Base-by-base conservation (phyloP, 2,797 vertebrate species). In the Etheostoma nigrum region DNA sequence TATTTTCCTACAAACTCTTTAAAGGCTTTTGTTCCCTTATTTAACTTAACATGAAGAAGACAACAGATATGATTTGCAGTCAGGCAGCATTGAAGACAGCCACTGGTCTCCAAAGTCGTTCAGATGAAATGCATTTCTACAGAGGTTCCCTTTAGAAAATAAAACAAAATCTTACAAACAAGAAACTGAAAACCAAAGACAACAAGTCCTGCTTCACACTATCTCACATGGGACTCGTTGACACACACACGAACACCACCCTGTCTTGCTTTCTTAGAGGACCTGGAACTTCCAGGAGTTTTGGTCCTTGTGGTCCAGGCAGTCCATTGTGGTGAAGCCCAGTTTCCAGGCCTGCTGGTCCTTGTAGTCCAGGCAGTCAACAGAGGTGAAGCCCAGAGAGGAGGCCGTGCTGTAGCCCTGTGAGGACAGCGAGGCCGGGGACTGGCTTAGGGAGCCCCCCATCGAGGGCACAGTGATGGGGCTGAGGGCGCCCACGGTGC, bases 281-380 rank as follows among this genome's bases (percentile, higher is more conserved):
- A 97, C 96, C 93, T 98, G 97, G 89, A 98, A 98, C 86, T 98
- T 97, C 96, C 96, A 97, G 87, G 96, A 96, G 90, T 95, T 96
- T 83, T 97, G 96, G 71, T 97, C 96, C 86, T 97, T 97, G 91
- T 97, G 97, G 81, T 98, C 97, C 93, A 98, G 95, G 85, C 96
- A 96, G 84, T 98, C 97, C 87, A 96, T 94, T 51, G 96, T 92
- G 59, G 95, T 96, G 94, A 97, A 98, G 91, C 96, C 96, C 82
- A 98, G 95, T 90, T 97, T 98, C 97, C 97, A 97, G 74, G 94
- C 92, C 58, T 96, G 94, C 90, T 96, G 96, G 87, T 98, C 97
- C 91, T 97, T 97, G 95, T 97, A 98, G 85, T 98, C 97, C 87
- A 97, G 92, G 93, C 96, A 97, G 91, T 98, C 97, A 63, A 97